Evolutionary conservation across 2,113 vertebrate genomes (phyloP), one percentile per base, ranked within the genome.

Genomic region (Irena cyanogastra): DNA sequence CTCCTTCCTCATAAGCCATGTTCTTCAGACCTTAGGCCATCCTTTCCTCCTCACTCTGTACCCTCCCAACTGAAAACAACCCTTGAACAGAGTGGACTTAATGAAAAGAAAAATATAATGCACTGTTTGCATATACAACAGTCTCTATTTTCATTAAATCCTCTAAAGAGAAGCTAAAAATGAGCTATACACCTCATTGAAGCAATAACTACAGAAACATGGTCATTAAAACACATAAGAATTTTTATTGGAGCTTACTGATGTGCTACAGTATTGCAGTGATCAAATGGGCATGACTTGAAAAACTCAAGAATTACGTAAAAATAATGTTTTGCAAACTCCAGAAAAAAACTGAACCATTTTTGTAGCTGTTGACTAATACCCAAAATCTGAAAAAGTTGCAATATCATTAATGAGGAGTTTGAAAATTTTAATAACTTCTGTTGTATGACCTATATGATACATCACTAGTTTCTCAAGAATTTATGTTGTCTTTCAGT

Each of bases 201-300:
- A 94, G 78, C 24, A 94, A 1, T 61, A 85, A 90, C 83, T 95
- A 92, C 39, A 70, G 84, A 93, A 71, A 11, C 18, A 78, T 19
- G 17, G 41, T 47, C 59, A 94, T 78, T 91, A 95, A 91, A 89
- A 77, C 56, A 83, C n/a, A 18, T 33, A 88, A 81, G 66, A 56
- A 82, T 78, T 84, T 95, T 68, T 74, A 95, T 18, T 71, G 80
- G 30, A 64, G 12, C 30, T 69, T 83, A 41, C 14, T 54, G 35
- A 77, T 61, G 6, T 52, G 60, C 28, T 72, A 74, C 26, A 61
- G 19, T 61, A 87, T 61, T 68, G 44, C 11, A 84, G 23, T 42
- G 30, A 79, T 52, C 54, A 83, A 89, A 91, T 16, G 12, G 56
- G 72, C 13, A 65, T 6, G 21, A 60, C 17, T 37, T 56, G n/a